Evolutionary conservation across 2,797 vertebrate genomes (phyloP).

Genomic region (Bryconaethiops microstoma): DNA sequence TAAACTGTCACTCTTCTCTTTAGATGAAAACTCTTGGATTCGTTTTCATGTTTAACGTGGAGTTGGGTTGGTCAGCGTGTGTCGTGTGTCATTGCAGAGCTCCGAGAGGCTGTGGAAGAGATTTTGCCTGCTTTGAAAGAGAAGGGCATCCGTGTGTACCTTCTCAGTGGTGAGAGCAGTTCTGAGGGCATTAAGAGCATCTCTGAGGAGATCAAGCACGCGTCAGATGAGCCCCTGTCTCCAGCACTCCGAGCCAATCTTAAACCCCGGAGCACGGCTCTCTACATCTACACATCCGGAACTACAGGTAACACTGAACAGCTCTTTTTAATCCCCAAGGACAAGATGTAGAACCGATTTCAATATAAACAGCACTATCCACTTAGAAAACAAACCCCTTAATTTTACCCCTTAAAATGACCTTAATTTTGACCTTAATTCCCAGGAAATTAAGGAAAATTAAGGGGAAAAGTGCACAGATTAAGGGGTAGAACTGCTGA

Average conservation of each 20-base stretch:
- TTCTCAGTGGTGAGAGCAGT: constrained; percentile 76
- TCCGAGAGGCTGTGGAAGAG: constrained; percentile 83
- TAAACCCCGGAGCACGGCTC: constrained; percentile 74
- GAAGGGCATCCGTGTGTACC: constrained; percentile 78
- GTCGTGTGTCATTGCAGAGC: constrained; percentile 71
- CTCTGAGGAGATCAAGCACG: constrained; percentile 77
- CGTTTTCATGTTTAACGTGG: too few species aligned
- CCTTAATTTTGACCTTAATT: too few species aligned
- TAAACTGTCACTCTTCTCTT: too few species aligned
- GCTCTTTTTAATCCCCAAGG: not conserved
- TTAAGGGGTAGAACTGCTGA: too few species aligned
- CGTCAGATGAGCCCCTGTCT: constrained; percentile 79
- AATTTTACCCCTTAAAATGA: too few species aligned
- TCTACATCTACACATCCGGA: constrained; percentile 94
- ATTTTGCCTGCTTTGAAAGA: constrained; percentile 82
- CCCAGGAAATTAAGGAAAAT: too few species aligned
- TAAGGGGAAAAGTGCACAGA: too few species aligned
- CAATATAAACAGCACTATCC: too few species aligned
- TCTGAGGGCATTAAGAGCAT: constrained; percentile 74
- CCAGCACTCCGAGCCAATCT: constrained; percentile 80
- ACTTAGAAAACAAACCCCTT: too few species aligned
- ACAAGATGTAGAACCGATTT: too few species aligned
- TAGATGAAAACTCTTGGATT: too few species aligned
- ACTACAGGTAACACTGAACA: constrained; percentile 84
- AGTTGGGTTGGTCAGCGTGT: not conserved